These are phyloP conservation scores for Nothobranchius kuhntae DNA, from an alignment of 2,113 vertebrate genomes.

Conservation along the genomic window DNA sequence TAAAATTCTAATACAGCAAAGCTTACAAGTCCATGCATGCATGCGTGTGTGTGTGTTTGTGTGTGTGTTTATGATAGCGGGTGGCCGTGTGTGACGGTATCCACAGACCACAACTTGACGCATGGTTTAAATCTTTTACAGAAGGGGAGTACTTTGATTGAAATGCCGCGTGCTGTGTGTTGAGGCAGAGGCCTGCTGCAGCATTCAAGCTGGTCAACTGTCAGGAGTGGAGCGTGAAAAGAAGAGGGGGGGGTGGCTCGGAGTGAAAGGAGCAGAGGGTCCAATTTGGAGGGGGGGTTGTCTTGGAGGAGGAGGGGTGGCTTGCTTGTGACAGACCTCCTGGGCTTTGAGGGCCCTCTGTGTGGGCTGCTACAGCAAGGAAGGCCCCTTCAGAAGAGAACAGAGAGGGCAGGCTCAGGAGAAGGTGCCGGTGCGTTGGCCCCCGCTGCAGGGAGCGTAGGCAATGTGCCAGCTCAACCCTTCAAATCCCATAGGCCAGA, in stretches of 20 bases:
- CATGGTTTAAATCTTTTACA: conserved; percentile 75
- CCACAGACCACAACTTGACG: conserved; percentile 46
- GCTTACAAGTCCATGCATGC: neutral
- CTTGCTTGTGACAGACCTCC: conserved; percentile 72
- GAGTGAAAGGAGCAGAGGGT: conserved; percentile 62
- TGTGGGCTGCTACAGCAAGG: conserved; percentile 70
- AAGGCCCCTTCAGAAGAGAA: conserved; percentile 51
- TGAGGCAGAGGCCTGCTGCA: conserved; percentile 59
- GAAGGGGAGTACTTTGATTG: conserved; percentile 71
- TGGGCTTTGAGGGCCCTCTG: conserved; percentile 72
- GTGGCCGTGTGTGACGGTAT: conserved; percentile 16
- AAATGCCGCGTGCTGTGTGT: conserved; percentile 64
- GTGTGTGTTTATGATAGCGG: conserved; percentile 6
- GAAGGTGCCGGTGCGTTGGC: conserved; percentile 65
- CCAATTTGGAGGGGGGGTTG: conserved; percentile 59
- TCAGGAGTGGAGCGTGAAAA: conserved; percentile 71
- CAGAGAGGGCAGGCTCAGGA: conserved; percentile 41
- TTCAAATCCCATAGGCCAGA: conserved; percentile 74
- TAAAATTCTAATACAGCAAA: conserved; percentile 27
- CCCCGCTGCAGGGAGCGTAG: conserved; percentile 61
- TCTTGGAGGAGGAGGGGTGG: conserved; percentile 61
- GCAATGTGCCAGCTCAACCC: conserved; percentile 68
- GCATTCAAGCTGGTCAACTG: conserved; percentile 77
- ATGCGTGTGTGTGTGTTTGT: neutral
- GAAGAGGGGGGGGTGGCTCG: conserved; percentile 55